Evolutionary conservation across 2,797 vertebrate genomes (phyloP).

Genomic region (Uromys caudimaculatus): DNA sequence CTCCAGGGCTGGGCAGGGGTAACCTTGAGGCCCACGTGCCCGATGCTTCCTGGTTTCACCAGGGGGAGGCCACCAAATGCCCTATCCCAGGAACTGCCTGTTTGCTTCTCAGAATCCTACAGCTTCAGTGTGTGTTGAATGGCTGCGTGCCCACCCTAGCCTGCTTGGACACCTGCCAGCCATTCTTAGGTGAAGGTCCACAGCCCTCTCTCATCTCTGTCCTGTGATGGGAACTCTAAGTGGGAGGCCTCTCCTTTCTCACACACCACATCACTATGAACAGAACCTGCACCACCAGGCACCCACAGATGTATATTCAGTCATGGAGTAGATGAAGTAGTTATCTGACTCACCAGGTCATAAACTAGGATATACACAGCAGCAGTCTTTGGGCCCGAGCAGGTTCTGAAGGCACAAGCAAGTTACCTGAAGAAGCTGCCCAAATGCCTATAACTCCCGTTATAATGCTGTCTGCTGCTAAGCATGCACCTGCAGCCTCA

Average conservation of each 20-base stretch:
- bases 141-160: fast-evolving
- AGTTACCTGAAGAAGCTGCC: not conserved
- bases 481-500: not conserved
- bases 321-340: not conserved
- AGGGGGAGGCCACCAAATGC: not conserved
- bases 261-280: not conserved
- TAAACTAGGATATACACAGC: not conserved
- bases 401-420: not conserved
- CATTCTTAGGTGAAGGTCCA: no score
- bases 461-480: not conserved
- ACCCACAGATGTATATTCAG: fast-evolving
- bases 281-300: not conserved
- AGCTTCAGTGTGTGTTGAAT: not conserved
- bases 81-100: not conserved
- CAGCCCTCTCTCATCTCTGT: not conserved
- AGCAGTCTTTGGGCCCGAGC: not conserved
- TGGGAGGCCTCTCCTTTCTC: not conserved
- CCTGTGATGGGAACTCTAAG: not conserved
- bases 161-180: no score
- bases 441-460: not conserved
- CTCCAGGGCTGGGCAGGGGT: not conserved
- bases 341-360: not conserved
- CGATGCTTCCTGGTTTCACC: not conserved
- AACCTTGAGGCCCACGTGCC: not conserved
- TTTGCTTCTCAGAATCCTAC: not conserved